Percentiles rank a stretch among this genome's conserved stretches.
These are phyloP conservation scores for Ernsta delagoae DNA, from an alignment of 2,888 invertebrate genomes.

Conservation along the genomic window DNA sequence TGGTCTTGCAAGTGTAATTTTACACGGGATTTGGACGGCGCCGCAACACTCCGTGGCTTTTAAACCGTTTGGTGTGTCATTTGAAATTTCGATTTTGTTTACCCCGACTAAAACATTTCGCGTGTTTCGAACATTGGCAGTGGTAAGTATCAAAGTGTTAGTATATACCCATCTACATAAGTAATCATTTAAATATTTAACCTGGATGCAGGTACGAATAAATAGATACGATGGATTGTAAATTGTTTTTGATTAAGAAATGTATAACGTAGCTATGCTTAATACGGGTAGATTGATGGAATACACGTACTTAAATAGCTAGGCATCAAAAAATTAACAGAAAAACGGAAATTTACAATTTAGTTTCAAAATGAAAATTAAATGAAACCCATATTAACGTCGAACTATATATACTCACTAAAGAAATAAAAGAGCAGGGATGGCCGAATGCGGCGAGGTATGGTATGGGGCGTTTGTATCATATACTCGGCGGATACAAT, in stretches of 20 bases:
- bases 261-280: no score
- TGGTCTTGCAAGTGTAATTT: constrained; percentile 73
- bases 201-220: no score
- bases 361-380: background rate
- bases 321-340: no score
- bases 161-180: no score
- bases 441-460: background rate
- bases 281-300: no score
- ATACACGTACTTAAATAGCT: no score
- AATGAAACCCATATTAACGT: background rate
- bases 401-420: constrained; percentile 14
- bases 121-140: constrained; percentile 17
- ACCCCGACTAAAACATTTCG: constrained; percentile 23
- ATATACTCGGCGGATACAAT: constrained; percentile 77
- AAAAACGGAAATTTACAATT: no score
- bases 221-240: no score
- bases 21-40: constrained; percentile 65
- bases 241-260: no score
- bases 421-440: constrained; percentile 47
- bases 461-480: constrained; percentile 54
- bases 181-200: constrained; percentile 13
- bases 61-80: constrained; percentile 52
- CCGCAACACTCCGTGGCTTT: constrained; percentile 41
- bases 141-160: constrained; percentile 8
- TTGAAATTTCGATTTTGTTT: constrained; percentile 54